These are phyloP conservation scores for Calycopis cecrops DNA, from an alignment of 1,140 invertebrate genomes.

Conservation along the genomic window DNA sequence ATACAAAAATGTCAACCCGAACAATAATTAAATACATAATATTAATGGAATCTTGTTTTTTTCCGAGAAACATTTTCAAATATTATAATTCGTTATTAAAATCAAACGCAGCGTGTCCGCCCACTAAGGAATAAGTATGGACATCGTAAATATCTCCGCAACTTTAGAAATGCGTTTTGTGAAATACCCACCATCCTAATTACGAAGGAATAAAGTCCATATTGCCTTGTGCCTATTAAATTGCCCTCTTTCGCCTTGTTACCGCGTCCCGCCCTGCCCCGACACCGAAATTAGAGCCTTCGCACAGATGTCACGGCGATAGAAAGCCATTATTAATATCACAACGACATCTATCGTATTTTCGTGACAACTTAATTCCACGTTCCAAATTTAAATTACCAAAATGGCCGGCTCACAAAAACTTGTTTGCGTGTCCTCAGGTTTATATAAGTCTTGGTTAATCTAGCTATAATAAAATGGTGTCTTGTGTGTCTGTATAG, in stretches of 20 bases:
- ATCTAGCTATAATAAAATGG: too few species aligned
- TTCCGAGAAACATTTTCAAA: constrained; percentile 17
- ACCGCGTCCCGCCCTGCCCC: constrained; percentile 28
- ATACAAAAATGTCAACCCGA: background rate
- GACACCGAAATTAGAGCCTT: constrained; percentile 41
- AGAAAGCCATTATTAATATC: constrained; percentile 44
- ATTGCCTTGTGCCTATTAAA: constrained; percentile 4
- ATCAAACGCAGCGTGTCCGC: constrained; percentile 23
- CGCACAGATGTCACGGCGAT: constrained; percentile 43
- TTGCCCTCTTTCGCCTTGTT: constrained; percentile 19
- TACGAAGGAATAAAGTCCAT: constrained; percentile 12
- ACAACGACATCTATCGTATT: constrained; percentile 15
- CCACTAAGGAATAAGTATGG: constrained; percentile 21
- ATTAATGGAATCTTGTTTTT: constrained; percentile 15
- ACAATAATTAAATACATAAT: constrained; percentile 3
- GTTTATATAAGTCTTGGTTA: background rate
- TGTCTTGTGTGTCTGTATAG: too few species aligned
- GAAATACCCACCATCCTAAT: constrained; percentile 5
- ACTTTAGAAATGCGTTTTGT: constrained; percentile 4
- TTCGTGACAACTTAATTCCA: constrained; percentile 8
- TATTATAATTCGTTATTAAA: constrained; percentile 28
- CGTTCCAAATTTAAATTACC: background rate
- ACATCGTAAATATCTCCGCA: constrained; percentile 24
- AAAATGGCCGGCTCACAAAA: background rate
- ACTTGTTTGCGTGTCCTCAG: background rate